phyloP scores from a whole-genome alignment of 2,113 vertebrate species.

The Oreochromis aureus region DNA sequence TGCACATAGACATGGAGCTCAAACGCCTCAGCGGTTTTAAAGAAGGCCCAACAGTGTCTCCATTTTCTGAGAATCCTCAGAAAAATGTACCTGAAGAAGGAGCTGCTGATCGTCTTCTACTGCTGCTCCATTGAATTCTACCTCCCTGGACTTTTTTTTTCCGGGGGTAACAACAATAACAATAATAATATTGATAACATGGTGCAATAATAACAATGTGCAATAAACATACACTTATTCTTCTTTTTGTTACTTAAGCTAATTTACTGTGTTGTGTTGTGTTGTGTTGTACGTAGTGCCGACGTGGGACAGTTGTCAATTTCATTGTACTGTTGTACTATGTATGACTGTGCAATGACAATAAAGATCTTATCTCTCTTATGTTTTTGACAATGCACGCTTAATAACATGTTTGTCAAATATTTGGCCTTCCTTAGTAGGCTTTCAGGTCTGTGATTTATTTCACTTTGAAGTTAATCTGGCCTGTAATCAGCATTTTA shows the following conservation, averaged over 20 bases:
- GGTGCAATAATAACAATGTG: background rate
- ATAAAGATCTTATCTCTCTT: background rate
- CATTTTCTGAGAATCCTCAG: background rate
- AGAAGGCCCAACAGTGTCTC: background rate
- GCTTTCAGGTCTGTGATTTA: background rate
- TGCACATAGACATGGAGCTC: background rate
- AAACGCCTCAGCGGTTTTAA: background rate
- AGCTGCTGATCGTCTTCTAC: background rate
- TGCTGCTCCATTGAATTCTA: background rate
- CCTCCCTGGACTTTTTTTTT: background rate
- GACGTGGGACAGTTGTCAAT: background rate
- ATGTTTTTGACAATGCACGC: background rate
- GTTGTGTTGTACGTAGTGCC: background rate
- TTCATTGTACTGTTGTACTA: background rate
- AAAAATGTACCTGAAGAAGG: background rate
- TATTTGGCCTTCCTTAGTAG: background rate
- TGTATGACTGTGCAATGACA: background rate
- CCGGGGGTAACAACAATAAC: background rate
- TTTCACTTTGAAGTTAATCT: background rate
- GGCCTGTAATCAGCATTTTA: background rate
- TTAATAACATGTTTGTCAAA: background rate
- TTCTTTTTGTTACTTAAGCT: background rate
- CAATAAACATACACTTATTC: background rate
- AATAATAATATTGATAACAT: too few species aligned
- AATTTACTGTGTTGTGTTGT: background rate